Conservation (phyloP, 2,888 invertebrate species). For the Aphodius granarius region DNA sequence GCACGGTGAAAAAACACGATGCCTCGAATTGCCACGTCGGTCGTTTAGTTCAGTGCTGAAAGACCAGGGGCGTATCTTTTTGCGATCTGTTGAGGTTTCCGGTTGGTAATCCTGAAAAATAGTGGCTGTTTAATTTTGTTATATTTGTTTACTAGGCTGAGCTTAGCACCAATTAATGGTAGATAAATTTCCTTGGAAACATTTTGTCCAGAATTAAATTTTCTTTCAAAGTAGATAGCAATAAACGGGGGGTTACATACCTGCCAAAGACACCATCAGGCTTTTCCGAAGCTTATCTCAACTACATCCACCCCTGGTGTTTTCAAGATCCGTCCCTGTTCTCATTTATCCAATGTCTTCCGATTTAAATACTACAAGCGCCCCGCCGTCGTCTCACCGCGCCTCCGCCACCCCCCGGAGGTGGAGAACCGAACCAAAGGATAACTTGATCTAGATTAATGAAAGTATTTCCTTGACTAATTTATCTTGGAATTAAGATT, state of each 20-base stretch:
- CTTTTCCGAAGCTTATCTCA: neutral
- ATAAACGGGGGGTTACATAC: too few relatives aligned
- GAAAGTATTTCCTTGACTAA: slow-evolving; percentile 55
- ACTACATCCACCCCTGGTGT: neutral
- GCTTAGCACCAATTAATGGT: too few relatives aligned
- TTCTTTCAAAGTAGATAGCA: too few relatives aligned
- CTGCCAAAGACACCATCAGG: neutral
- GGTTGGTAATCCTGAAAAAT: neutral
- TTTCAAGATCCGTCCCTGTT: neutral
- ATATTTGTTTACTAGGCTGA: too few relatives aligned
- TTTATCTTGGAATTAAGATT: slow-evolving; percentile 56
- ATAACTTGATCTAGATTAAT: slow-evolving; percentile 56
- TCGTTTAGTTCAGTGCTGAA: neutral
- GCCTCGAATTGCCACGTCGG: neutral
- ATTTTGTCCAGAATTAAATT: too few relatives aligned
- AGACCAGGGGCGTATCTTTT: neutral
- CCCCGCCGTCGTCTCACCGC: neutral
- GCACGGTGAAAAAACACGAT: neutral
- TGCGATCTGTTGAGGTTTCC: neutral
- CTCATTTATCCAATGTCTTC: neutral
- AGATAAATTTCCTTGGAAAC: too few relatives aligned
- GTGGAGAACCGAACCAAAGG: slow-evolving; percentile 43
- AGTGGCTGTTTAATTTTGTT: neutral
- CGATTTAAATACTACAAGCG: neutral
- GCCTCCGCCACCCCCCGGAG: neutral